Base-by-base conservation (phyloP, 2,113 vertebrate genomes). In the Tyrannus savana region DNA sequence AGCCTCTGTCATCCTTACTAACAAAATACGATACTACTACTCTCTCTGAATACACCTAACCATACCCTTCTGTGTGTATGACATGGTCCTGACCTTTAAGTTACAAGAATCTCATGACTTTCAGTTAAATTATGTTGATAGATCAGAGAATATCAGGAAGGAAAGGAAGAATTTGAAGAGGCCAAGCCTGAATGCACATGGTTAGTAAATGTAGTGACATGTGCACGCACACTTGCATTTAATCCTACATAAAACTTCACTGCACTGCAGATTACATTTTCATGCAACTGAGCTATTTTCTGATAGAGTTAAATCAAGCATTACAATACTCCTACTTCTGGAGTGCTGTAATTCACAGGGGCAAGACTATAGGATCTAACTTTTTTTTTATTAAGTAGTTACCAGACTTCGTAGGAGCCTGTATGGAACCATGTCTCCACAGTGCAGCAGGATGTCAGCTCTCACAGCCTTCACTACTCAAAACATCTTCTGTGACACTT, bases 201-300 rank as follows among this genome's bases (percentile, higher is more conserved):
- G 59, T 77, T 88, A 87, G n/a, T n/a, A 80, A 95, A 87, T 71
- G 80, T 59, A 96, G 37, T 77, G 31, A 80, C 35, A 76, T 49
- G 82, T 78, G 84, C 86, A 55, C 79, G 83, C 59, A 91, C 67
- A 82, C 72, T 95, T 97, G 93, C 90, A 91, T 95, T 93, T 75
- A 96, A 82, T 68, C n/a, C 78, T 81, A 97, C 24, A 41, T 87
- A 55, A 66, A 94, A 95, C 59, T 46, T 89, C 74, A 94, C 84
- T 87, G 91, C 79, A 94, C 56, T 92, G 74, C 86, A 96, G 94
- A 80, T 86, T 88, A 78, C 69, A 22, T 93, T 94, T 76, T 97
- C 89, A 88, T 87, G 92, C 84, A 87, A 95, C 60, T 93, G 59
- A 93, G 64, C 39, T 90, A 50, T 89, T 89, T 96, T 93, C 79